Conservation (phyloP, 2,888 invertebrate genomes). For the Ectobius pallidus region DNA sequence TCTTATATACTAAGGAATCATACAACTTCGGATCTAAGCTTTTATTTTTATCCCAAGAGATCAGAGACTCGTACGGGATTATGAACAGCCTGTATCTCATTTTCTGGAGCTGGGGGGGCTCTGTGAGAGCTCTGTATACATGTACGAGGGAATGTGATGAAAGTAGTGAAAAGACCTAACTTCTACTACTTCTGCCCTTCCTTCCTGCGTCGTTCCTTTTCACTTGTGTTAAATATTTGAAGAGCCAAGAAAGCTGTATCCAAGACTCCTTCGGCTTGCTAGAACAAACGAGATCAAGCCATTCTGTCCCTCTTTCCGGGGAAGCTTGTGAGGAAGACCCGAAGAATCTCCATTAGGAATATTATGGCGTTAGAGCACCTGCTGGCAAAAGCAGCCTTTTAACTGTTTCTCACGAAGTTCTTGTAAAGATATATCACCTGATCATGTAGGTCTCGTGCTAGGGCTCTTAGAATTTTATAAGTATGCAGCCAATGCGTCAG, state of each 20-base stretch:
- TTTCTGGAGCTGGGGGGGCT: not conserved
- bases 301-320: not conserved
- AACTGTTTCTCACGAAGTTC: not conserved
- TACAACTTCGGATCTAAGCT: conserved; percentile 12
- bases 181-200: no score
- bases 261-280: not conserved
- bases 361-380: conserved; percentile 21
- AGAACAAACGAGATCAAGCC: conserved; percentile 23
- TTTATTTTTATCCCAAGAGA: not conserved
- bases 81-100: conserved; percentile 19
- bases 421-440: no score
- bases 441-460: no score
- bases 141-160: conserved; percentile 5
- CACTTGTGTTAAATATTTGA: conserved; percentile 30
- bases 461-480: no score
- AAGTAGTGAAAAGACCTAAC: not conserved
- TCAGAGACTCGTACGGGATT: not conserved
- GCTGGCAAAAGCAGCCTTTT: not conserved
- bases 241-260: conserved; percentile 26
- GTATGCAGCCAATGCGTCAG: no score
- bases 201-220: conserved; percentile 2
- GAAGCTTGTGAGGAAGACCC: not conserved
- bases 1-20: not conserved
- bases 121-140: not conserved
- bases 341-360: not conserved